phyloP scores from a whole-genome alignment of 2,888 invertebrate genomes.

The Drosophila rellima region DNA sequence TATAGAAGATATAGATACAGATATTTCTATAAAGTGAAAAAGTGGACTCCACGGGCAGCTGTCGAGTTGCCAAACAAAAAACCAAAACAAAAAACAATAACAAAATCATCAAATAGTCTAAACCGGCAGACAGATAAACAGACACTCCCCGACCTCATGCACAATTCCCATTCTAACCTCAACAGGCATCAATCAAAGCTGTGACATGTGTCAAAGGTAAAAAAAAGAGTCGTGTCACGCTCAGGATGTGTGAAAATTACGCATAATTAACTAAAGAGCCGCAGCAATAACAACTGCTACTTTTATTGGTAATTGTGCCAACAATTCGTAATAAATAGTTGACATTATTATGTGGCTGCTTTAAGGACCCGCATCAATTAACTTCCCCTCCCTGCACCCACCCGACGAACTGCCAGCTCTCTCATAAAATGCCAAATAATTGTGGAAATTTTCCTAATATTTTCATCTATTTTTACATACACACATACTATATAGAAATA shows the following conservation, averaged over 20 bases:
- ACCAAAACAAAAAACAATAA: neutral
- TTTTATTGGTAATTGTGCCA: slow-evolving; percentile 36
- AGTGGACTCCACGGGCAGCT: slow-evolving; percentile 12
- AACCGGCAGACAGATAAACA: slow-evolving; percentile 8
- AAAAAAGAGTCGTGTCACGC: slow-evolving; percentile 36
- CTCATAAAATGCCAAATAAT: slow-evolving; percentile 46
- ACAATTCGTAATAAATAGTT: slow-evolving; percentile 25
- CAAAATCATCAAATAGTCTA: neutral
- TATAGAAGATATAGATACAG: slow-evolving; percentile 8
- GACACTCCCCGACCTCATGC: slow-evolving; percentile 3
- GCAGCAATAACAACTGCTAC: neutral
- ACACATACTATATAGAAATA: neutral
- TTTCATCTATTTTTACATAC: slow-evolving; percentile 67
- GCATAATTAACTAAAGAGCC: slow-evolving; percentile 40
- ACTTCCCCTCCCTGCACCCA: slow-evolving; percentile 40
- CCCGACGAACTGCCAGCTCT: slow-evolving; percentile 39
- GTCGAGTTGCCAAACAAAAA: slow-evolving; percentile 21
- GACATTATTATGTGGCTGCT: slow-evolving; percentile 3
- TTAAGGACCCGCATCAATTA: slow-evolving; percentile 70
- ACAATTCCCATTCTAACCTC: neutral
- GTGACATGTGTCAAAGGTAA: slow-evolving; percentile 77
- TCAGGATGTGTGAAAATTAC: slow-evolving; percentile 62
- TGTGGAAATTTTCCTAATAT: slow-evolving; percentile 55
- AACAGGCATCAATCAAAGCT: slow-evolving; percentile 64
- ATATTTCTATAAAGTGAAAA: slow-evolving; percentile 4